Evolutionary conservation across 1,140 invertebrate species (phyloP), one percentile per base, ranked within the genome.

Genomic region (Centruroides sculpturatus): DNA sequence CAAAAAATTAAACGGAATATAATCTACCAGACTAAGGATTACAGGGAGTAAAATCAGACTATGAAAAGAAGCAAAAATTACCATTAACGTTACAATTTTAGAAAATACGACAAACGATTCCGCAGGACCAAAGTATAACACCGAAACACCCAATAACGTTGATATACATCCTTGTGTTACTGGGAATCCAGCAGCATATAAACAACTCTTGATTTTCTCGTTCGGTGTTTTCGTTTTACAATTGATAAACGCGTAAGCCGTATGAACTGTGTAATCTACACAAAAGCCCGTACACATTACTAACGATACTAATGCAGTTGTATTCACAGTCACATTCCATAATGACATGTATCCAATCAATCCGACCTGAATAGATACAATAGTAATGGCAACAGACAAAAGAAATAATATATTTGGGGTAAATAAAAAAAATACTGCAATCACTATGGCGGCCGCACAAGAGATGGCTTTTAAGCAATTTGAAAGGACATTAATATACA

Each of bases 251-350:
- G 90, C 90, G 70, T 97, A 96, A 66, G 91, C 94, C 53, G 97
- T 96, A 69, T 98, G 93, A 5, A 92, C 93, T 0, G 91, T 92
- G 71, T 95, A 98, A 70, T 98, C 93, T 0, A 98, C 92, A 5
- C 90, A 94, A 75, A 97, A 97, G 51, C 94, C 94, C 48, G 97
- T 94, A 69, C 92, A 95, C 91, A 98, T 96, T 56, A 98, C 96
- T 3, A 98, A 78, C 69, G 96, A 96, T 47, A 98, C 96, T 92
- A 97, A 98, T 0, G 92, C 96, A 67, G 98, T 94, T 6, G 92
- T 92, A 72, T 96, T 93, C 48, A 98, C 76, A 69, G 90, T 93
- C 0, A 98, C 89, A 65, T 85, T 83, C 92, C 93, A 97, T 3
- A 95, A 76, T 0, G 90, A 84, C 88, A 98, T 94, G 75, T 95